Evolutionary conservation across 2,113 vertebrate species (phyloP).

Genomic region (Nycticorax nycticorax): DNA sequence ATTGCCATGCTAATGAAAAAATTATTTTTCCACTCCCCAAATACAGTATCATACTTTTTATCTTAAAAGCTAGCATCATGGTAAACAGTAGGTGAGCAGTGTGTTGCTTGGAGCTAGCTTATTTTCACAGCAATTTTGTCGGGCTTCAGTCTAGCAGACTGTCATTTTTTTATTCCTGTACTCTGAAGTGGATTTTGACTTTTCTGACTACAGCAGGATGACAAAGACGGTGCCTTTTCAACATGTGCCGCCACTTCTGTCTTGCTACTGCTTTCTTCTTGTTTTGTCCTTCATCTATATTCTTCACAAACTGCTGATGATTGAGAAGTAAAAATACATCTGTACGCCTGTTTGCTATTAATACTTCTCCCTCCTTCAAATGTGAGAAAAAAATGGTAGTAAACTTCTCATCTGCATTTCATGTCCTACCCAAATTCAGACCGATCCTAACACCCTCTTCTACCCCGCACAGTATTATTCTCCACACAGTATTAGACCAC

Average conservation of each 20-base stretch:
- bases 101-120: not conserved
- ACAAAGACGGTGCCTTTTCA: not conserved
- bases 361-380: not conserved
- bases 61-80: not conserved
- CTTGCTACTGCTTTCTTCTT: not conserved
- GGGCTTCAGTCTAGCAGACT: not conserved
- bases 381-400: not conserved
- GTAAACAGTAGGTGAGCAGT: not conserved
- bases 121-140: not conserved
- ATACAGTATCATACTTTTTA: not conserved
- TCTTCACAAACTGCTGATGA: not conserved
- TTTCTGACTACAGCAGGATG: not conserved
- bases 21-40: not conserved
- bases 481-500: not conserved
- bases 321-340: not conserved
- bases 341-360: not conserved
- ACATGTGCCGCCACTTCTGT: not conserved
- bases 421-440: not conserved
- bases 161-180: not conserved
- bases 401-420: not conserved
- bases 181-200: constrained; percentile 3
- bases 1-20: not conserved
- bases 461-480: not conserved
- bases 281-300: not conserved
- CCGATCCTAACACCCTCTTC: not conserved